These are phyloP conservation scores for Catharus fuscescens DNA, from an alignment of 2,113 vertebrate species.

Conservation along the genomic window DNA sequence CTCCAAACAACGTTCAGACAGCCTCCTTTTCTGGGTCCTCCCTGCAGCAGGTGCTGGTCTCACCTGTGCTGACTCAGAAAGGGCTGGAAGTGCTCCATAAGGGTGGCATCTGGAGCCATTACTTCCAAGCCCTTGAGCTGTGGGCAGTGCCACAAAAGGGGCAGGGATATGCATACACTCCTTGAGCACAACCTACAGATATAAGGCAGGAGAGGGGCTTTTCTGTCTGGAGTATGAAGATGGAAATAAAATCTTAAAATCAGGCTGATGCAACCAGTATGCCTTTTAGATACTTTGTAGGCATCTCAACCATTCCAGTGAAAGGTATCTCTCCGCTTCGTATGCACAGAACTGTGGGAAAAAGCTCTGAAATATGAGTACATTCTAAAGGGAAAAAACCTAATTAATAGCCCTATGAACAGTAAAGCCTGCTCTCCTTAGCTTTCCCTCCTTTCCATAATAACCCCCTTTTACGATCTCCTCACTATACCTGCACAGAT, in stretches of 20 bases:
- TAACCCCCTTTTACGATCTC: neutral
- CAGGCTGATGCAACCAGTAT: neutral
- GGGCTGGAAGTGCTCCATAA: neutral
- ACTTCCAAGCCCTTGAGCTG: neutral
- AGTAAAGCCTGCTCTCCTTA: neutral
- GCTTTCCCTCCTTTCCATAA: neutral
- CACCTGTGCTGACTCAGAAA: neutral
- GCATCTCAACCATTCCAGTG: neutral
- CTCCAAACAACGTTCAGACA: neutral
- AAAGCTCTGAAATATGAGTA: neutral
- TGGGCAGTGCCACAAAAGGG: rapidly evolving
- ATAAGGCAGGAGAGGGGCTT: neutral
- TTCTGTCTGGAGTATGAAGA: neutral
- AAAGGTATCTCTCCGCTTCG: neutral
- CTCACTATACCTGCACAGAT: neutral
- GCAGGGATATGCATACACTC: neutral
- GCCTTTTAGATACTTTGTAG: neutral
- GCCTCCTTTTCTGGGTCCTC: neutral
- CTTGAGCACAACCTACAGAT: neutral
- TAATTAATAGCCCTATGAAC: neutral
- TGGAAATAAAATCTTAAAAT: neutral
- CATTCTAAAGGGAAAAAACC: neutral
- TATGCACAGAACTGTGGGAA: rapidly evolving
- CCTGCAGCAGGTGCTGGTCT: neutral
- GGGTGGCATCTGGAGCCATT: neutral